Percentiles rank a stretch among this genome's conserved stretches.
Evolutionary conservation across 2,797 vertebrate species (phyloP).

Genomic region (Brachymystax lenok): DNA sequence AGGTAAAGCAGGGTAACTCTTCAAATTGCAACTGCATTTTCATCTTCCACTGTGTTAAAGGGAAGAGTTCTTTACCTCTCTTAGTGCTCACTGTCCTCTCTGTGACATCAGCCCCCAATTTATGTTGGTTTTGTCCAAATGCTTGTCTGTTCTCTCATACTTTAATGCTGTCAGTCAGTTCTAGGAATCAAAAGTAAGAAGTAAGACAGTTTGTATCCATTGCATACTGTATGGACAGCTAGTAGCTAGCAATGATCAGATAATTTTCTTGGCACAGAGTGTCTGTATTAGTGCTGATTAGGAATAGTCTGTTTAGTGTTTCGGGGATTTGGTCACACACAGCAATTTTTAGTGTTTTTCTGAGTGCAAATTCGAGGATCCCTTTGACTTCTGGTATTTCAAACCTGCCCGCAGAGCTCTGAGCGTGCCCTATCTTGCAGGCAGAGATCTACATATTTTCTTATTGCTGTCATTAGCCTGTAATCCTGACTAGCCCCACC

Average conservation of each 20-base stretch:
- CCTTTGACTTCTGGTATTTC: conserved; percentile 68
- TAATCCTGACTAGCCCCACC: conserved; percentile 46
- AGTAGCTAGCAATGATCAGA: conserved; percentile 47
- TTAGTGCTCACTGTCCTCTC: not conserved
- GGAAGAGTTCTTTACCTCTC: not conserved
- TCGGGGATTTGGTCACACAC: conserved; percentile 46
- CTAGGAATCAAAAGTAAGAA: conserved; percentile 45
- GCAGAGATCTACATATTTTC: conserved; percentile 62
- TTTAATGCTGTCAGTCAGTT: conserved; percentile 30
- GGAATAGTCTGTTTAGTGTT: conserved; percentile 45
- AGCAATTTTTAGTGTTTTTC: conserved; percentile 49
- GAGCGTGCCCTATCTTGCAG: conserved; percentile 60
- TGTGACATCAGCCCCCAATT: conserved; percentile 22
- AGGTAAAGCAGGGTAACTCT: not conserved
- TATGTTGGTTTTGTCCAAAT: not conserved
- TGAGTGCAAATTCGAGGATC: conserved; percentile 63
- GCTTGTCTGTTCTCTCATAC: conserved; percentile 28
- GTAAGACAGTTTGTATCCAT: conserved; percentile 21
- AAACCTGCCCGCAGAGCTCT: conserved; percentile 46
- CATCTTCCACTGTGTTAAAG: not conserved
- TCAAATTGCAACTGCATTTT: conserved; percentile 8
- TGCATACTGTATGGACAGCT: conserved; percentile 48
- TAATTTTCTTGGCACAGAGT: conserved; percentile 50
- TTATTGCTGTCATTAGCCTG: conserved; percentile 66
- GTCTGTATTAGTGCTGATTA: conserved; percentile 33